Evolutionary conservation across 2,888 invertebrate species (phyloP).

Genomic region (Hermaeophaga mercurialis): DNA sequence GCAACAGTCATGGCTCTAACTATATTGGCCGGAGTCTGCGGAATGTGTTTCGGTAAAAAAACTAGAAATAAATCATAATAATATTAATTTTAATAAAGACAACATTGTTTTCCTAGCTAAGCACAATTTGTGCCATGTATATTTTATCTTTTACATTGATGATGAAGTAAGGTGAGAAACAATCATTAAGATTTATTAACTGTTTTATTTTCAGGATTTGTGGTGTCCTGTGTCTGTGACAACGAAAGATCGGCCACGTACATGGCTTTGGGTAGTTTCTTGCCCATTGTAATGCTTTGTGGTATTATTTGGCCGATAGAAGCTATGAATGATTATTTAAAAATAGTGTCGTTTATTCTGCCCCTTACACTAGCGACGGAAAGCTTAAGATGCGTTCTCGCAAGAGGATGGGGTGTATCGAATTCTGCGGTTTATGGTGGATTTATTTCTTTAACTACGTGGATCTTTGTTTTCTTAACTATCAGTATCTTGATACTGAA

Average conservation of each 20-base stretch:
- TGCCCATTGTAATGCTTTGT: slow-evolving; percentile 84
- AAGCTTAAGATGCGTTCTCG: slow-evolving; percentile 81
- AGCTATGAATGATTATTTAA: slow-evolving; percentile 82
- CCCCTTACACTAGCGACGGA: slow-evolving; percentile 90
- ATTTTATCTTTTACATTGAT: no score
- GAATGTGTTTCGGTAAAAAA: slow-evolving; percentile 79
- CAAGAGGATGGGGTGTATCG: slow-evolving; percentile 79
- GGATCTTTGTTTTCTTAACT: slow-evolving; percentile 79
- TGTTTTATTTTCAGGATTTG: slow-evolving; percentile 67
- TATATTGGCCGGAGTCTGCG: slow-evolving; percentile 84
- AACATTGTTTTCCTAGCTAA: no score
- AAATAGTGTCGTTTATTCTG: slow-evolving; percentile 70
- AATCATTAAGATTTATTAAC: no score
- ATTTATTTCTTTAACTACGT: slow-evolving; percentile 76
- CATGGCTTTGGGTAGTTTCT: slow-evolving; percentile 81
- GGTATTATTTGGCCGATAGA: slow-evolving; percentile 96
- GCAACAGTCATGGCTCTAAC: slow-evolving; percentile 76
- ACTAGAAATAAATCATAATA: no score
- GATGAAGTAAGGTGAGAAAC: no score
- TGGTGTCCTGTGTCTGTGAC: slow-evolving; percentile 79
- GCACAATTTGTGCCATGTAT: no score
- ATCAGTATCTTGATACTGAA: slow-evolving; percentile 77
- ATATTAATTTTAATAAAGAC: background rate
- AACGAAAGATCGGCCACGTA: slow-evolving; percentile 86
- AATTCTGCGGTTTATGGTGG: slow-evolving; percentile 79